Evolutionary conservation across 1,140 invertebrate species (phyloP), one percentile per base, ranked within the genome.

Genomic region (Lerema accius): DNA sequence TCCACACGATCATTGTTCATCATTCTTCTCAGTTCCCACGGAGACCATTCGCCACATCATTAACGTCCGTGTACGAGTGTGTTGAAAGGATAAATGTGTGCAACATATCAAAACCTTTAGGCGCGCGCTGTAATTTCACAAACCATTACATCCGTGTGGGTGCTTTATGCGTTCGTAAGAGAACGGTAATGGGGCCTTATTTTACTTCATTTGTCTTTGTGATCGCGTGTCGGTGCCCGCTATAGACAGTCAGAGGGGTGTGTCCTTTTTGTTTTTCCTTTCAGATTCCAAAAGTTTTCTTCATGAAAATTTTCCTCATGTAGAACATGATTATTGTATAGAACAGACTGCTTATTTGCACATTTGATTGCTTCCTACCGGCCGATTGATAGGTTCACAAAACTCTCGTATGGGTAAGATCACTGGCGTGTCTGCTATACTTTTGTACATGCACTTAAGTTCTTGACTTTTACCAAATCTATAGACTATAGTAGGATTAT

Each of bases 191-290:
- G 51, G 37, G n/a, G 37, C 51, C 19, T 43, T 55, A 55, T 55
- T 55, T 55, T 55, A 42, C 51, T 43, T 55, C 19, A 43, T 55
- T 55, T 55, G 39, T 55, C 37, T 15, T 55, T 28, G 39, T 55
- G 40, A 6, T n/a, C n/a, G 17, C 19, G n/a, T 46, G 10, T 7
- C 14, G n/a, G 42, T 19, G 15, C 23, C 0, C 43, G 11, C 28
- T 32, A 32, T 9, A 32, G 1, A 32, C 28, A 7, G 9, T 4
- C 28, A 32, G 7, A 32, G 9, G 28, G 28, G 9, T 32, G 19
- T 23, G n/a, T n/a, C n/a, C 19, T 23, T 23, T 23, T 23, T 23
- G 19, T 23, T 23, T 23, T 23, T 23, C 2, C 5, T 23, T 5
- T n/a, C n/a, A n/a, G n/a, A n/a, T n/a, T n/a, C n/a, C n/a, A n/a